A percentile compares a stretch with the other conserved stretches of the same genome.
Evolutionary conservation across 2,113 vertebrate genomes (phyloP).

Genomic region (Austrofundulus limnaeus): DNA sequence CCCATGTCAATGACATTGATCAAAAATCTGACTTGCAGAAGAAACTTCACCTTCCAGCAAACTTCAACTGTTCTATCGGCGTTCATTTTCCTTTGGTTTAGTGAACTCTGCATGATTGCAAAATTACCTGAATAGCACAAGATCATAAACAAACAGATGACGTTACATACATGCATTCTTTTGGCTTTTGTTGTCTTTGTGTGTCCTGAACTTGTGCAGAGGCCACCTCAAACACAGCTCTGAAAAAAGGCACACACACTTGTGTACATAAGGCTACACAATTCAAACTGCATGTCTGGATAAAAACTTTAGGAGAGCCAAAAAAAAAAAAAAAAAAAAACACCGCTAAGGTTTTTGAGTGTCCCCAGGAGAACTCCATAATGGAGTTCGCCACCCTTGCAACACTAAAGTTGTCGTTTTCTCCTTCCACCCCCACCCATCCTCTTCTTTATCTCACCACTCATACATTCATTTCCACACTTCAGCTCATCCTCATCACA

Average conservation of each 20-base stretch:
- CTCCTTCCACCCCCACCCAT: neutral
- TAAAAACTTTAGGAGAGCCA: neutral
- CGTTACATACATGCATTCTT: neutral
- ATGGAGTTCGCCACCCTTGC: neutral
- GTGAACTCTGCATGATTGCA: neutral
- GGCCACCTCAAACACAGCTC: neutral
- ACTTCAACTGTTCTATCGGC: neutral
- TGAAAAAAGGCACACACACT: constrained; percentile 7
- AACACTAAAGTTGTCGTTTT: neutral
- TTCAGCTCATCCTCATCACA: neutral
- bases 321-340: neutral
- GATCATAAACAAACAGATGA: too few species aligned
- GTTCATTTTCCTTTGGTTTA: neutral
- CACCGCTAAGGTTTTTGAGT: constrained; percentile 1
- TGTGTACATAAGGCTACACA: neutral
- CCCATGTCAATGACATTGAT: constrained; percentile 32
- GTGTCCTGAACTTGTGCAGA: too few species aligned
- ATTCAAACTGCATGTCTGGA: neutral
- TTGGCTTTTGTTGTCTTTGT: neutral
- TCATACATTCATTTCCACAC: neutral
- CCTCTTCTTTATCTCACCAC: neutral
- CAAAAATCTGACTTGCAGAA: constrained; percentile 16
- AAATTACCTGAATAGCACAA: too few species aligned
- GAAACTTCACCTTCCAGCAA: neutral
- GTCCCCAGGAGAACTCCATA: neutral